phyloP scores from a whole-genome alignment of 2,888 invertebrate species.

The Oscheius onirici region DNA sequence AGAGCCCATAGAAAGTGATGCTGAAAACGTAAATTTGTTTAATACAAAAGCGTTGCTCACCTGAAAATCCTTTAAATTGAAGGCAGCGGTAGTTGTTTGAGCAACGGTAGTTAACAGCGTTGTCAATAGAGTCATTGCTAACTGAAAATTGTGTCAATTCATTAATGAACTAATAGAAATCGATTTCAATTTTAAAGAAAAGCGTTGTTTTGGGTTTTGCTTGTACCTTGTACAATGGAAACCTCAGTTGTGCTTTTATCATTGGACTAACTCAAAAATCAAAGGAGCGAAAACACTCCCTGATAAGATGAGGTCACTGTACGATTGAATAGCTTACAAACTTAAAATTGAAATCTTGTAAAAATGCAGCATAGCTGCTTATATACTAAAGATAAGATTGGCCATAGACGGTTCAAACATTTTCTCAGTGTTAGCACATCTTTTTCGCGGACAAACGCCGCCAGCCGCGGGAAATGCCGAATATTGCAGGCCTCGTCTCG shows the following conservation, averaged over 20 bases:
- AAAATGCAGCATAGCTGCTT: background rate
- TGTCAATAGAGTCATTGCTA: no score
- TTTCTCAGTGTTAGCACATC: background rate
- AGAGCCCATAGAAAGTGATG: conserved; percentile 81
- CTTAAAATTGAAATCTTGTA: background rate
- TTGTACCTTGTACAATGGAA: no score
- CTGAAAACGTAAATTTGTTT: conserved; percentile 39
- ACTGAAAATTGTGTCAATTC: no score
- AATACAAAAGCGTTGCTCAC: background rate
- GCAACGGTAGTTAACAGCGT: no score
- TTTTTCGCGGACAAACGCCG: conserved; percentile 21
- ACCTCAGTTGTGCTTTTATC: no score
- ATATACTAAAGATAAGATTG: conserved; percentile 9
- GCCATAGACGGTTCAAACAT: background rate
- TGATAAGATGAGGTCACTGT: background rate
- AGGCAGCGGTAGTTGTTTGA: conserved; percentile 2
- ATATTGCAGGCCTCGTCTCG: background rate
- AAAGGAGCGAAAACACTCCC: background rate
- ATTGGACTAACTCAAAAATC: background rate
- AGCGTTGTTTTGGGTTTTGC: no score
- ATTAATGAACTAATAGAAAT: no score
- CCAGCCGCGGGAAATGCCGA: background rate
- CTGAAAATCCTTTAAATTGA: conserved; percentile 11
- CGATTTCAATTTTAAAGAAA: no score
- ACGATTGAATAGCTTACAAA: background rate